phyloP scores from a whole-genome alignment of 2,113 vertebrate genomes.

The Corvus moneduloides region DNA sequence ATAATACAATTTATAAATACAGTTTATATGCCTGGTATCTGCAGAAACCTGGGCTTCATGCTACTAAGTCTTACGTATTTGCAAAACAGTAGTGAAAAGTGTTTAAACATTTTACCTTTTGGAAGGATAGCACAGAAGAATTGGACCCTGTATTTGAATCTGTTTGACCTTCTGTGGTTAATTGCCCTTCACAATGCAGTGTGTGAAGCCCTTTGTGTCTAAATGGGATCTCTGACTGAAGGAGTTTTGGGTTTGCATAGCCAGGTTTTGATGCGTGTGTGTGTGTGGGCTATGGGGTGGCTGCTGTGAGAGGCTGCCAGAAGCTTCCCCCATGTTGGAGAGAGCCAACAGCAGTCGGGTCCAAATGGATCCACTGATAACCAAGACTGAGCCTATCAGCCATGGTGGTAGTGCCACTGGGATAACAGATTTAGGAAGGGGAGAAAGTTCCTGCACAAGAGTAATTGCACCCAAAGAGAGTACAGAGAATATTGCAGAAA shows the following conservation, averaged over 20 bases:
- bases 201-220: not conserved
- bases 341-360: fast-evolving
- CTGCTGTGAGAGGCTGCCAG: not conserved
- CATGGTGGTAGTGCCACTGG: not conserved
- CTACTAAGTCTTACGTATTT: not conserved
- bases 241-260: not conserved
- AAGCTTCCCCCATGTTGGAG: not conserved
- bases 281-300: not conserved
- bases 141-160: not conserved
- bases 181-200: not conserved
- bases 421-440: not conserved
- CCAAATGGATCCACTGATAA: not conserved
- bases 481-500: not conserved
- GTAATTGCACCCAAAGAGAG: not conserved
- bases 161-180: not conserved
- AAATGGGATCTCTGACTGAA: not conserved
- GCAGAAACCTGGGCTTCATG: not conserved
- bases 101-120: not conserved
- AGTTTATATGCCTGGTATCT: not conserved
- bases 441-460: not conserved
- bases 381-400: not conserved
- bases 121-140: not conserved
- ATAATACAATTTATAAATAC: not conserved
- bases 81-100: not conserved
- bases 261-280: not conserved